Conservation (phyloP, 2,888 invertebrate species). For the Habroteleia sp. region DNA sequence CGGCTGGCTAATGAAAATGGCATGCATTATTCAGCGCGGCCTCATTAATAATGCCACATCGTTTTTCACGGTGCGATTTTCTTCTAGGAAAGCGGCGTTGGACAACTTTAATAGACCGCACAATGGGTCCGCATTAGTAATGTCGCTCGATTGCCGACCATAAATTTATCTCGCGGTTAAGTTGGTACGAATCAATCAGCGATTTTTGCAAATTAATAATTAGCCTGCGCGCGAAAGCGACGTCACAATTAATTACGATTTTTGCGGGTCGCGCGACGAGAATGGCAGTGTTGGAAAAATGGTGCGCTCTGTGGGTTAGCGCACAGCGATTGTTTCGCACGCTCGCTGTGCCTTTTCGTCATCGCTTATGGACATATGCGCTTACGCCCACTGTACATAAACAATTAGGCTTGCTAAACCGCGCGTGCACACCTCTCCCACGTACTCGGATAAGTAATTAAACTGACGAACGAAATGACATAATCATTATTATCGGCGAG, state of each 20-base stretch:
- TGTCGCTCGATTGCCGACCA: conserved; percentile 35
- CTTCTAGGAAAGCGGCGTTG: conserved; percentile 22
- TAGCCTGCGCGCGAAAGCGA: conserved; percentile 44
- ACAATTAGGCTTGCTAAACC: conserved; percentile 63
- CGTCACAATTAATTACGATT: conserved; percentile 59
- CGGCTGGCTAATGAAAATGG: conserved; percentile 32
- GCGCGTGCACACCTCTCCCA: conserved; percentile 63
- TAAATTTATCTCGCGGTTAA: conserved; percentile 45
- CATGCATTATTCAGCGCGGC: conserved; percentile 40
- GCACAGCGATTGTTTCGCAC: conserved; percentile 60
- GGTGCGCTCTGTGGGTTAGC: conserved; percentile 22
- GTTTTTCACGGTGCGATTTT: conserved; percentile 42
- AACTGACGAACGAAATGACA: conserved; percentile 57
- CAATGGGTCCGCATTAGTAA: conserved; percentile 49
- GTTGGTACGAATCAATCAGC: conserved; percentile 40
- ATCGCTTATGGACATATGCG: conserved; percentile 55
- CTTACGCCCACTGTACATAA: conserved; percentile 57
- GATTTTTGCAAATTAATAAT: conserved; percentile 53
- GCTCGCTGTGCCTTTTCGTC: conserved; percentile 59
- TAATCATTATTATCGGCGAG: conserved; percentile 63
- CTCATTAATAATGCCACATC: conserved; percentile 46
- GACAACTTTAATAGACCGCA: conserved; percentile 43
- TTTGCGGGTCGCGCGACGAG: conserved; percentile 13
- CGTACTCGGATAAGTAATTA: conserved; percentile 64
- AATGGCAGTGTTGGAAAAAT: conserved; percentile 2